phyloP scores from a whole-genome alignment of 1,140 invertebrate species.

The Diorhabda sublineata region DNA sequence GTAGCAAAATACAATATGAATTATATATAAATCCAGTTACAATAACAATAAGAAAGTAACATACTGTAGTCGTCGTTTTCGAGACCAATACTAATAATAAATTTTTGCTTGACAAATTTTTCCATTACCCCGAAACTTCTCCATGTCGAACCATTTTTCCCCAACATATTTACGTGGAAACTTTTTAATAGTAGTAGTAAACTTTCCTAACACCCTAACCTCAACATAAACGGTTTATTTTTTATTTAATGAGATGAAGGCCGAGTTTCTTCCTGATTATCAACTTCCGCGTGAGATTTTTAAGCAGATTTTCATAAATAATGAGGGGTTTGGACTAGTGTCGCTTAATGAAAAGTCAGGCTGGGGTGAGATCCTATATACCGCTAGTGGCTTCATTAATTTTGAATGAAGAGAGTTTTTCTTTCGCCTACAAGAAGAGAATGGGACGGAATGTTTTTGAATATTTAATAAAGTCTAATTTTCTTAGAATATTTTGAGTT shows the following conservation, averaged over 20 bases:
- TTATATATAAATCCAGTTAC: no score
- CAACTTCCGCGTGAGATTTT: constrained; percentile 10
- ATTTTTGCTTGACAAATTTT: not conserved
- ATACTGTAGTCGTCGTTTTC: no score
- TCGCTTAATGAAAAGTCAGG: constrained; percentile 8
- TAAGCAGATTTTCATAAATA: constrained; percentile 15
- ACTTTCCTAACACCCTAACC: not conserved
- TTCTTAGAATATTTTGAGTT: no score
- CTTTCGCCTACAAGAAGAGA: not conserved
- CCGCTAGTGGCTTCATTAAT: constrained; percentile 7
- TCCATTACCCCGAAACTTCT: not conserved
- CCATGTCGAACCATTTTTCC: not conserved
- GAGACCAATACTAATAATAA: no score
- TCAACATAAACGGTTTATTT: constrained; percentile 10
- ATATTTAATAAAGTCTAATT: not conserved
- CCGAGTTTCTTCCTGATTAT: constrained; percentile 6
- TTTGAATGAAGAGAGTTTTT: constrained; percentile 3
- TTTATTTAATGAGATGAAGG: constrained; percentile 10
- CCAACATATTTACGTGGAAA: not conserved
- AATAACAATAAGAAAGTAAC: no score
- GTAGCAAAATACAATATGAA: no score
- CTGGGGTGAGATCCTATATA: constrained; percentile 1
- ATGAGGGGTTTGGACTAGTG: constrained; percentile 10
- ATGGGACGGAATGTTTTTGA: not conserved
- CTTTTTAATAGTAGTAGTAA: not conserved